Evolutionary conservation across 1,140 invertebrate species (phyloP), one percentile per base, ranked within the genome.

Genomic region (Penaeus indicus): DNA sequence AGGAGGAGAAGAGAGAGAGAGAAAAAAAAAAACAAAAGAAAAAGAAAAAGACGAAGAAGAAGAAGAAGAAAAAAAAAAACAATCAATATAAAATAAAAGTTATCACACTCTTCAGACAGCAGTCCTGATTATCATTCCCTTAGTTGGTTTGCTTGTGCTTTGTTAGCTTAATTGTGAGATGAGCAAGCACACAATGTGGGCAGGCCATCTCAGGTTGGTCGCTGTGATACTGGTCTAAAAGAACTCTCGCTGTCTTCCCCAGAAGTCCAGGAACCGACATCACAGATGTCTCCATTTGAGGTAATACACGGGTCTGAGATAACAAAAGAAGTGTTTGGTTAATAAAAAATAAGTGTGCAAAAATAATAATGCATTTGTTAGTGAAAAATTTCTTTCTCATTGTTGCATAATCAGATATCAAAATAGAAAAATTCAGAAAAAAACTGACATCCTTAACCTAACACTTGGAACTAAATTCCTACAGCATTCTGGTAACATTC

Each of bases 141-240:
- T 54, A 54, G 54, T 75, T 61, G 25, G 85, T 38, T 83, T 90
- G 89, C 61, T 90, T 90, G 84, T 90, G 89, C 78, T 90, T 90
- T 18, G 89, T 90, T 25, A 90, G 89, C 64, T 90, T 90, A 27
- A 90, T 90, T 60, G 89, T 88, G 61, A 90, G 89, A 54, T 90
- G 89, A 47, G 89, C 89, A n/a, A 90, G 82, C n/a, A 90, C 89
- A 64, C 89, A 90, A 42, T 90, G 89, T 25, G 89, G 89, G 75
- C 89, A 90, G 38, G 89, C 89, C 89, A 90, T 88, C 83, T 90
- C 85, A 2, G 89, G 89, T 84, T 90, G 89, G 64, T 90, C 85
- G 42, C 85, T 90, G 82, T 90, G 89, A 47, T 90, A 90, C 85
- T 90, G 89, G 82, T 90, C 89, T 11, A 90, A 72, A n/a, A 90